These are phyloP conservation scores for Oscheius sp. DNA, from an alignment of 1,140 invertebrate genomes.

Conservation along the genomic window DNA sequence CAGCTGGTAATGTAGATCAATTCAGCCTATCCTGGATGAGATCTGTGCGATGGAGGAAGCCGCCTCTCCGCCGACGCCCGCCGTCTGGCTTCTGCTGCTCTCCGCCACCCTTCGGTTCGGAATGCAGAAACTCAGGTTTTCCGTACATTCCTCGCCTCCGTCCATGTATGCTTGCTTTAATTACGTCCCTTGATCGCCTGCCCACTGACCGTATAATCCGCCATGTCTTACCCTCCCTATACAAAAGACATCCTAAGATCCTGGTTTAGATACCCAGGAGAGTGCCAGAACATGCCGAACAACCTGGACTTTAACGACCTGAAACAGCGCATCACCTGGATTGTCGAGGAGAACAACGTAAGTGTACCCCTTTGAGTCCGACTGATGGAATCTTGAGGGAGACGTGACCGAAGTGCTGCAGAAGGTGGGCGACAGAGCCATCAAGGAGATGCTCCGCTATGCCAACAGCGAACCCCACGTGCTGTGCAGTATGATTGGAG, in stretches of 20 bases:
- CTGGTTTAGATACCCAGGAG: background rate
- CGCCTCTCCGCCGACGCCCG: background rate
- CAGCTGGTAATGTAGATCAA: background rate
- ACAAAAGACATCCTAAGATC: background rate
- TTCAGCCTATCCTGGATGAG: background rate
- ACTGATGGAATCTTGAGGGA: slow-evolving; percentile 27
- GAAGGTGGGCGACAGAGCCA: slow-evolving; percentile 3
- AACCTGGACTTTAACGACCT: background rate
- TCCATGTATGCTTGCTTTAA: background rate
- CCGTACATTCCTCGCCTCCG: background rate
- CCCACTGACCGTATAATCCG: too few species aligned
- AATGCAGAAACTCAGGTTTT: background rate
- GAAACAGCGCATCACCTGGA: background rate
- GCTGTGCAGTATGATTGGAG: slow-evolving; percentile 63
- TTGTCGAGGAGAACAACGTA: slow-evolving; percentile 10
- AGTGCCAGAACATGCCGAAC: background rate
- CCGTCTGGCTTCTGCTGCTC: background rate
- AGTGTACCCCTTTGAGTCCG: too few species aligned
- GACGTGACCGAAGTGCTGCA: background rate
- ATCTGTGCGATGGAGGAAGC: background rate
- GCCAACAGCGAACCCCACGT: slow-evolving; percentile 90
- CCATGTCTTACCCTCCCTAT: background rate
- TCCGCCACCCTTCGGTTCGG: slow-evolving; percentile 14
- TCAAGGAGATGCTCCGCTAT: slow-evolving; percentile 67
- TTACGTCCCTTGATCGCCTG: too few species aligned